A percentile compares a stretch with the other conserved stretches of the same genome.
These are phyloP conservation scores for Lysandra coridon DNA, from an alignment of 2,888 invertebrate genomes.

Conservation along the genomic window DNA sequence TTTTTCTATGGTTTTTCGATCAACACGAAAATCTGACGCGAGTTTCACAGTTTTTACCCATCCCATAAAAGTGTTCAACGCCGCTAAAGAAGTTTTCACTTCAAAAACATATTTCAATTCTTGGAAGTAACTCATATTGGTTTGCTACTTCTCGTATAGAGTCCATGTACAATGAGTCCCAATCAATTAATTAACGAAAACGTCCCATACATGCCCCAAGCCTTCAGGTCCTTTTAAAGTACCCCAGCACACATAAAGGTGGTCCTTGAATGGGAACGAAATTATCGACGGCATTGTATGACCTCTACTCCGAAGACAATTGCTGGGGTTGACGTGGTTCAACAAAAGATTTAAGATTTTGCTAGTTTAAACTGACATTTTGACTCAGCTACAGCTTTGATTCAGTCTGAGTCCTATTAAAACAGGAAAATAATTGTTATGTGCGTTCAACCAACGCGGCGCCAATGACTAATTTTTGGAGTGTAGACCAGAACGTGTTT, in stretches of 20 bases:
- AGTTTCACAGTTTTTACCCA: too few species aligned
- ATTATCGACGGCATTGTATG: constrained; percentile 21
- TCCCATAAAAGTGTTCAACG: too few species aligned
- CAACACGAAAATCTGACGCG: too few species aligned
- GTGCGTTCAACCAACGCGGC: too few species aligned
- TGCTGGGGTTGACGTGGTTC: not conserved
- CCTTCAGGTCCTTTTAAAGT: constrained; percentile 25
- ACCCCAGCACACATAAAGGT: constrained; percentile 14
- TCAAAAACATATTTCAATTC: not conserved
- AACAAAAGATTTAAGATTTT: not conserved
- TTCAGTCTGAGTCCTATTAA: too few species aligned
- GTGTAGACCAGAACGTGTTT: too few species aligned
- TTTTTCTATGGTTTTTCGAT: too few species aligned
- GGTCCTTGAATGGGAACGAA: constrained; percentile 23
- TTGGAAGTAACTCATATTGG: not conserved
- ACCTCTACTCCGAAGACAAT: constrained; percentile 13
- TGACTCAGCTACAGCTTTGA: too few species aligned
- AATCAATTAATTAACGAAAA: constrained; percentile 28
- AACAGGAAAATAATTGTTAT: too few species aligned
- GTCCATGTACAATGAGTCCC: not conserved
- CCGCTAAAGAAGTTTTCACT: not conserved
- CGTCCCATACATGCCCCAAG: constrained; percentile 9
- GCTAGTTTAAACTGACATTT: not conserved
- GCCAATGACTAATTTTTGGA: too few species aligned
- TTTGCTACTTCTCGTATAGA: not conserved